phyloP scores from a whole-genome alignment of 2,888 invertebrate genomes.

The Drosophila pseudotalamancana region DNA sequence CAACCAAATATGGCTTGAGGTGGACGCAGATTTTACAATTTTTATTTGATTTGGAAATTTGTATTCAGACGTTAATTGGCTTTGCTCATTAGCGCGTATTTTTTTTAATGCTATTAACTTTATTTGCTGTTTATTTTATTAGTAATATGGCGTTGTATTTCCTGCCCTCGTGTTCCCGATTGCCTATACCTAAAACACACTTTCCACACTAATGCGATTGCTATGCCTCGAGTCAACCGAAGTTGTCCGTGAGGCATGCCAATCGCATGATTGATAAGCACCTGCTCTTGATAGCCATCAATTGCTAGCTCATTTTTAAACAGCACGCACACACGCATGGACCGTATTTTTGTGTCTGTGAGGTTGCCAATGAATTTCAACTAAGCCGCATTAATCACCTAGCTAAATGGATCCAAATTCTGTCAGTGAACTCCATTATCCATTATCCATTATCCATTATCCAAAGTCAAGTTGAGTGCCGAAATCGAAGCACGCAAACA shows the following conservation, averaged over 20 bases:
- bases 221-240: slow-evolving; percentile 63
- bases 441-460: too few species aligned
- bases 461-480: slow-evolving; percentile 19
- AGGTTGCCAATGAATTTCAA: slow-evolving; percentile 49
- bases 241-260: slow-evolving; percentile 51
- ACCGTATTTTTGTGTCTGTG: slow-evolving; percentile 5
- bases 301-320: slow-evolving; percentile 38
- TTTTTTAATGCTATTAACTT: slow-evolving; percentile 76
- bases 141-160: slow-evolving; percentile 73
- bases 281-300: slow-evolving; percentile 39
- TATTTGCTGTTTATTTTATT: slow-evolving; percentile 80
- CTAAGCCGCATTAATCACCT: slow-evolving; percentile 48
- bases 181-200: too few species aligned
- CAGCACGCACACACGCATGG: slow-evolving; percentile 23
- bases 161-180: slow-evolving; percentile 38
- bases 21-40: slow-evolving; percentile 33
- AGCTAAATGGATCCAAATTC: slow-evolving; percentile 29
- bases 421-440: slow-evolving; percentile 35
- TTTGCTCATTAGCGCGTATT: slow-evolving; percentile 77
- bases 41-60: slow-evolving; percentile 73
- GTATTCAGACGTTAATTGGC: slow-evolving; percentile 77
- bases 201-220: slow-evolving; percentile 80
- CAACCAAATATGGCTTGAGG: background rate
- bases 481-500: slow-evolving; percentile 12
- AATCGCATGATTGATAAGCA: slow-evolving; percentile 62